Percentiles rank a stretch among this genome's conserved stretches.
phyloP scores from a whole-genome alignment of 2,888 invertebrate genomes.

The Eledona agricola region DNA sequence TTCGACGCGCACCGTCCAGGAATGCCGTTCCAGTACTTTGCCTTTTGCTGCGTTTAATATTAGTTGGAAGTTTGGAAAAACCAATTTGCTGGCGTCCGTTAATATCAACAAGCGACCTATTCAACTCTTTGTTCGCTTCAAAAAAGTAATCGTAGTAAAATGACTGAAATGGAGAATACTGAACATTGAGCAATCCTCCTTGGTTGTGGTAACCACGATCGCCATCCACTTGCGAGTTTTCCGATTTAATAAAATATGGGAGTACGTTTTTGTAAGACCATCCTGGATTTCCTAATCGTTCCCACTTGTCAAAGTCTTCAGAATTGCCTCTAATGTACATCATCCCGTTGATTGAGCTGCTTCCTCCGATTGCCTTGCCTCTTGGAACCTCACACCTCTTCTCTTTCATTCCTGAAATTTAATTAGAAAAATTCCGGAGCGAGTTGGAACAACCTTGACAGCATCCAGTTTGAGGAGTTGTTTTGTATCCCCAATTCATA shows the following conservation, averaged over 20 bases:
- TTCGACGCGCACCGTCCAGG: constrained; percentile 28
- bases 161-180: constrained; percentile 31
- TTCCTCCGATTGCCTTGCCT: constrained; percentile 41
- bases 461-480: constrained; percentile 36
- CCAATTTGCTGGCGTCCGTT: constrained; percentile 32
- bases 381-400: constrained; percentile 34
- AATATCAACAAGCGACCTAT: constrained; percentile 33
- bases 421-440: constrained; percentile 41
- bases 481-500: constrained; percentile 40
- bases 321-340: constrained; percentile 38
- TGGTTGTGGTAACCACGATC: constrained; percentile 33
- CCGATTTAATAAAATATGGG: constrained; percentile 42
- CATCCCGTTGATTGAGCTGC: constrained; percentile 40
- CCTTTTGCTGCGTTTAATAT: constrained; percentile 34
- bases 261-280: constrained; percentile 42
- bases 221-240: constrained; percentile 36
- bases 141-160: too few species aligned
- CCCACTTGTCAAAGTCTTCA: constrained; percentile 40
- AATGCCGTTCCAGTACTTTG: constrained; percentile 36
- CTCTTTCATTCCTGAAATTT: constrained; percentile 37
- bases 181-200: constrained; percentile 38
- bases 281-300: constrained; percentile 36
- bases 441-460: too few species aligned
- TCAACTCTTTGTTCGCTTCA: constrained; percentile 30
- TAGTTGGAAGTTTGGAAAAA: constrained; percentile 33